Base-by-base conservation (phyloP, 2,113 vertebrate genomes). In the Ahaetulla prasina region DNA sequence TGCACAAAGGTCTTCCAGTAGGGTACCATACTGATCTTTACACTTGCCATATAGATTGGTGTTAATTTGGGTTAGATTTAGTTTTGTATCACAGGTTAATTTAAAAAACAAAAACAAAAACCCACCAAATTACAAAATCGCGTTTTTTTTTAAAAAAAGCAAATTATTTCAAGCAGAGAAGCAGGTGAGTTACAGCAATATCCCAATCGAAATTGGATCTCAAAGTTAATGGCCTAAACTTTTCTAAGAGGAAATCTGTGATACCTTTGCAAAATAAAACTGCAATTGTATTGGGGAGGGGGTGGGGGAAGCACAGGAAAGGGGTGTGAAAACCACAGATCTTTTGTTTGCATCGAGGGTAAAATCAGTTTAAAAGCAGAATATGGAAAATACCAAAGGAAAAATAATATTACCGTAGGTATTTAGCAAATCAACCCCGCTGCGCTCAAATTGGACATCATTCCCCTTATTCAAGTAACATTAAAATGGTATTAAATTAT, bases 11-110 rank as follows among this genome's bases (percentile, higher is more conserved):
- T 68, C 91, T 96, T 97, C 96, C 95, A n/a, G 88, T 96, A 97
- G 53, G 97, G 97, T 96, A 96, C 97, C 97, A 96, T 97, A 97
- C 97, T 98, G 97, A 97, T 97, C 98, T 98, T 98, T 98, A 98
- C 97, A 98, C 97, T 98, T 98, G 97, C 98, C 98, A 97, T 96
- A 95, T 96, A 95, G 96, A 97, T 96, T 95, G 97, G 85, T 97
- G 97, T 98, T 98, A 97, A 97, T 97, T 97, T 11, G 96, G 95
- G 96, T 98, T 98, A 97, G 97, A 91, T 97, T 97, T 97, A 96
- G 96, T 96, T 98, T 97, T 0, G 97, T 98, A 97, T 96, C 96
- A 97, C 97, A 98, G 95, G 95, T 97, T 96, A 97, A 96, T 96
- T 96, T 96, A 85, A 95, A 27, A 57, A 57, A 57, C 8, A 52